Evolutionary conservation across 1,140 invertebrate species (phyloP), one percentile per base, ranked within the genome.

Genomic region (Drosophila fuyamai): DNA sequence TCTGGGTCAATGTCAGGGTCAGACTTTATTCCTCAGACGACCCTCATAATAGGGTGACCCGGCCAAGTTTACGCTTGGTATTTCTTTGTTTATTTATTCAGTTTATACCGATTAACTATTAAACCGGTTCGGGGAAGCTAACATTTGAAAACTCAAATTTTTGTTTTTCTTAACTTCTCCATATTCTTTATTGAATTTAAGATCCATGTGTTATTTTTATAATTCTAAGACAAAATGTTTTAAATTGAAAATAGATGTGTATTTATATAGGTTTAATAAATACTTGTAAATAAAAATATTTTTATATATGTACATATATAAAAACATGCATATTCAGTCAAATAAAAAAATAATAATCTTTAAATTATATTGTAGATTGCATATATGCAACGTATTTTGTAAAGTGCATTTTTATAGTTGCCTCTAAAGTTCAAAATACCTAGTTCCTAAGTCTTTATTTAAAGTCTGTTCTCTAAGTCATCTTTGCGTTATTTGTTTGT

Each of bases 1-100:
- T 71, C 67, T 77, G 57, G 74, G 75, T 78, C 75, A 78, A 77
- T 78, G 75, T 77, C 73, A 77, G 63, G 74, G 74, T 32, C 62
- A 58, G 8, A 32, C 12, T 61, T 27, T 29, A 18, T 44, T 68
- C 29, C 48, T 36, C 44, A 63, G 43, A 43, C 68, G 68, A 35
- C 70, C 74, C 48, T 36, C 29, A 29, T 29, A 44, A 75, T n/a
- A 40, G 50, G 53, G 47, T 75, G 73, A 75, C 72, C 71, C 46
- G 72, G 59, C 60, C 72, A 75, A 56, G 59, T 50, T 41, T 8
- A 47, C 41, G 38, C 29, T 58, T 23, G 27, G 43, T 50, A 18
- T 67, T 56, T 56, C 14, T 38, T 53, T 68, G 60, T 54, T 68
- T 47, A 44, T 48, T 55, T 57, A 38, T 53, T 35, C 60, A 43